Evolutionary conservation across 2,113 vertebrate genomes (phyloP).

Genomic region (Siphamia tubifer): DNA sequence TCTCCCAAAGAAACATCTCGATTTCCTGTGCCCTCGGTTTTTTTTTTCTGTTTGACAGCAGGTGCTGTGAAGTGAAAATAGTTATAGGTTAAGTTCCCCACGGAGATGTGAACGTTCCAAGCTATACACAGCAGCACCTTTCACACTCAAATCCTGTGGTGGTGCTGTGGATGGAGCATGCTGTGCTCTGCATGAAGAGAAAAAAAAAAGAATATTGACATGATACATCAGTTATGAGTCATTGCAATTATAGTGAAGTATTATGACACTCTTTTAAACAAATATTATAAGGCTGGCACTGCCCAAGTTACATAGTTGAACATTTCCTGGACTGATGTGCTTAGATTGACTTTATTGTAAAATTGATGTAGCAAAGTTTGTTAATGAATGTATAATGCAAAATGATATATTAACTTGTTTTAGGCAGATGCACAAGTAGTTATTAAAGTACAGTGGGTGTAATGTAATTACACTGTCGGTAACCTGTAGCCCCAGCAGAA

Average conservation of each 20-base stretch:
- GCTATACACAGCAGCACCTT: not conserved
- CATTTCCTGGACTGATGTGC: no score
- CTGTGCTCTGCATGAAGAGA: not conserved
- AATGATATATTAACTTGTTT: not conserved
- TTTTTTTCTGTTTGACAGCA: not conserved
- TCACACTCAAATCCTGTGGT: not conserved
- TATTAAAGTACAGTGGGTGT: not conserved
- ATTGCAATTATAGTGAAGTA: not conserved
- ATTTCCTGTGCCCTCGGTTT: not conserved
- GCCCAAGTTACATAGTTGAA: no score
- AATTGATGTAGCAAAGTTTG: no score
- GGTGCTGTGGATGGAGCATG: not conserved
- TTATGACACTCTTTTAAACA: not conserved
- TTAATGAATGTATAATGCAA: not conserved
- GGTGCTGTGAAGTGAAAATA: not conserved
- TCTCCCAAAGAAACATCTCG: not conserved
- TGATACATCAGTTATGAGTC: no score
- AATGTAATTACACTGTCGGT: not conserved
- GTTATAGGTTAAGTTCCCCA: not conserved
- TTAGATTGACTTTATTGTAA: no score
- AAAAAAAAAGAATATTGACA: no score
- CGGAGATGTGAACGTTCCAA: not conserved
- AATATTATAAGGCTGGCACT: no score
- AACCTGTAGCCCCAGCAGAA: not conserved
- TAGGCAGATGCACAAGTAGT: not conserved